These are phyloP conservation scores for Onychostruthus taczanowskii DNA, from an alignment of 2,113 vertebrate species.

Conservation along the genomic window DNA sequence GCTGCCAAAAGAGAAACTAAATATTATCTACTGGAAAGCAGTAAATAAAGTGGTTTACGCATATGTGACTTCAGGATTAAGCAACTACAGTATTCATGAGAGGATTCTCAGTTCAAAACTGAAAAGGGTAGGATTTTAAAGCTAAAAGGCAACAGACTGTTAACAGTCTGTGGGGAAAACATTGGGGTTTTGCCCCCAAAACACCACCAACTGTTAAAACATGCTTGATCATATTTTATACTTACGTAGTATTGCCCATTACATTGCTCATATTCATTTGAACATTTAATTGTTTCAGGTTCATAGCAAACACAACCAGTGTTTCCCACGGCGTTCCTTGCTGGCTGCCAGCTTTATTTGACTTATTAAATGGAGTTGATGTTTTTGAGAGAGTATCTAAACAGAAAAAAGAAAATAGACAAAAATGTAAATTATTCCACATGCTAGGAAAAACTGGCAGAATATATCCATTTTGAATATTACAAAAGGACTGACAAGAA, in stretches of 20 bases:
- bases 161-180: neutral
- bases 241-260: slow-evolving; percentile 99
- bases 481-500: neutral
- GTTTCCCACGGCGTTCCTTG: slow-evolving; percentile 97
- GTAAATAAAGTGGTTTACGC: neutral
- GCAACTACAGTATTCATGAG: neutral
- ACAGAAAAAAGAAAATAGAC: neutral
- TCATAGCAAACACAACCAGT: slow-evolving; percentile 97
- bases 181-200: neutral
- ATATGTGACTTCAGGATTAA: neutral
- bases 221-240: neutral
- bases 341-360: slow-evolving; percentile 86
- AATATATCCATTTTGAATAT: neutral
- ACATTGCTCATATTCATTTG: slow-evolving; percentile 99
- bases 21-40: neutral
- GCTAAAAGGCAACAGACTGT: neutral
- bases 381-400: slow-evolving; percentile 91
- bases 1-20: neutral
- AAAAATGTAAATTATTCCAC: neutral
- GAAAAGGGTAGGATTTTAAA: neutral
- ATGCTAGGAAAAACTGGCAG: neutral
- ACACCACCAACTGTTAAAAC: neutral
- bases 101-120: neutral
- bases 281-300: slow-evolving; percentile 93
- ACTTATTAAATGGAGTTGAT: slow-evolving; percentile 89